Base-by-base conservation (phyloP, 2,113 vertebrate species). In the Mesembrinibis cayennensis region DNA sequence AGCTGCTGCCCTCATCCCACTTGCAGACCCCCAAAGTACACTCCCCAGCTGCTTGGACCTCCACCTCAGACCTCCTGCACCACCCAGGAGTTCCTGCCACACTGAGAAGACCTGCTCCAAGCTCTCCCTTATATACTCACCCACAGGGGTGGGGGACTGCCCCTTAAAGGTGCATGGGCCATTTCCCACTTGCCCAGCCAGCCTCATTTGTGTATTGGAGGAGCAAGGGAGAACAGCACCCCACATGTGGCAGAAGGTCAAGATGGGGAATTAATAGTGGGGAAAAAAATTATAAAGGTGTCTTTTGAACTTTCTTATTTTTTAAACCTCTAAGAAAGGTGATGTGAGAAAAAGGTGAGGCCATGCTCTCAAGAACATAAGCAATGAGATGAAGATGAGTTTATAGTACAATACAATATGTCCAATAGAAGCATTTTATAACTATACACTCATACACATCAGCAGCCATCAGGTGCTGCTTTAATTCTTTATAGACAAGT, bases 91-190 rank as follows among this genome's bases (percentile, higher is more conserved):
- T 9, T 67, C 50, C 21, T 26, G 79, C 13, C 42, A 38, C 8
- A 38, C 3, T 40, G 40, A 44, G 14, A 42, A 40, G 25, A 42
- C 2, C 16, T 29, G 5, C 9, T 32, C 42, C 32, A 62, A 69
- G 18, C 13, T 27, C 27, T 53, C 5, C 11, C 56, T 53, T 44
- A 40, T 8, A 34, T 9, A 56, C 3, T 13, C 21, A 22, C 13
- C 9, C 3, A 0, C 7, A 22, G 19, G 30, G 2, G 13, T 2
- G 17, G 5, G 29, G 3, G 8, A 29, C 2, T 1, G 0, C 3
- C 9, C 19, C 49, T 42, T 55, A 50, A 49, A 56, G 18, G 14
- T 16, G 1, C 18, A 86, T 18, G 19, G 13, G 1, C 4, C 29
- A n/a, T 69, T 82, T 82, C 16, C 21, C 9, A 6, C n/a, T 47